Base-by-base conservation (phyloP, 2,888 invertebrate species). In the Prosopocoilus inquinatus region DNA sequence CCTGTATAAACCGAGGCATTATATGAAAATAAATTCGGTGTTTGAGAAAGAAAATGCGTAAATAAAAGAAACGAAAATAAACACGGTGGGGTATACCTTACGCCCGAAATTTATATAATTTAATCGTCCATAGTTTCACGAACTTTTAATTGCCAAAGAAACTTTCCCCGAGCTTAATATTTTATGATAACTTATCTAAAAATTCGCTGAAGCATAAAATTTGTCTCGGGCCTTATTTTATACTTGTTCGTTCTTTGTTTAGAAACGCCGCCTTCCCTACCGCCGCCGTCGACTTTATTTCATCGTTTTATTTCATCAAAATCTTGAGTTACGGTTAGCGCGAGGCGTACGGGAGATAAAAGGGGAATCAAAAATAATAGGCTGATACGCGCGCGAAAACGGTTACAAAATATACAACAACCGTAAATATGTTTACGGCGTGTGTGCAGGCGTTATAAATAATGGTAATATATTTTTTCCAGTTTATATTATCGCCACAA, bases 401-500 rank as follows among this genome's bases (percentile, higher is more conserved):
- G 49, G 54, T 49, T 44, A 39, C 49, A 33, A 47, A 54, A 54
- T 28, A 28, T 28, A 28, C 20, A 28, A 28, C 54, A 49, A 36
- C 44, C 54, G 44, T 54, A 54, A 54, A 54, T 49, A 54, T 54
- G 48, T 54, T 54, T 47, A 54, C 54, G 49, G 48, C 49, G 54
- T 54, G 44, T 49, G 43, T 48, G 20, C 20, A 4, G 12, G 12
- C 36, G 36, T 36, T 11, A 36, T 36, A 36, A 36, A 36, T 12
- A 36, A 36, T n/a, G 36, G 12, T 36, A 36, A 36, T 36, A 12
- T 36, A 36, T 36, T 36, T 36, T 36, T 36, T 36, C 36, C 36
- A 12, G 36, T 12, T 36, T 12, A 4, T 12, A 7, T 36, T 36
- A 36, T 36, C 36, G 36, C 36, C n/a, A 36, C 36, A 36, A 36